phyloP scores from a whole-genome alignment of 2,888 invertebrate species.

The Cosmopolites sordidus region DNA sequence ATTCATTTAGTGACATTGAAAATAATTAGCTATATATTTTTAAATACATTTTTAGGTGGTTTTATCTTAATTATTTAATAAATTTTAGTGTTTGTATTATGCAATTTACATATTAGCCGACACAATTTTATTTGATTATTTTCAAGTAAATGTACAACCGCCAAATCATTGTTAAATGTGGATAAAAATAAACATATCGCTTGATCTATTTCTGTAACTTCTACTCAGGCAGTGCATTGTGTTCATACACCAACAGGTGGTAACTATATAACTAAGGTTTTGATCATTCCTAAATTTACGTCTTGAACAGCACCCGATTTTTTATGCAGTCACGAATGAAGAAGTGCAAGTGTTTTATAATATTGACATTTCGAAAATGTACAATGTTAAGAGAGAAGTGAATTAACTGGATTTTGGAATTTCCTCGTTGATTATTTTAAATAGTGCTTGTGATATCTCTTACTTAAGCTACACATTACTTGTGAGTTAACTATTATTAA shows the following conservation, averaged over 20 bases:
- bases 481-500: too few relatives aligned
- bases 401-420: too few relatives aligned
- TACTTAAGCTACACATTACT: too few relatives aligned
- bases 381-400: background rate
- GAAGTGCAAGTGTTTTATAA: background rate
- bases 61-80: too few relatives aligned
- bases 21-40: too few relatives aligned
- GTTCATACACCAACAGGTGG: slow-evolving; percentile 23
- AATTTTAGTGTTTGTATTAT: too few relatives aligned
- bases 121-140: background rate
- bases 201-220: slow-evolving; percentile 29
- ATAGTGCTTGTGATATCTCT: too few relatives aligned
- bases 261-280: slow-evolving; percentile 17
- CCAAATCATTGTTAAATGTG: slow-evolving; percentile 26
- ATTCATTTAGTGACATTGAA: too few relatives aligned
- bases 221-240: slow-evolving; percentile 26
- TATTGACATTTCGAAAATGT: background rate
- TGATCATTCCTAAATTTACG: slow-evolving; percentile 18
- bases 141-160: background rate
- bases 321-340: background rate
- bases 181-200: slow-evolving; percentile 32
- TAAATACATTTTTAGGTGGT: too few relatives aligned
- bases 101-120: background rate
- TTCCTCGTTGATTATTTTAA: too few relatives aligned
- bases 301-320: background rate